Conservation (phyloP, 1,140 invertebrate species). For the Drosophila sucinea region DNA sequence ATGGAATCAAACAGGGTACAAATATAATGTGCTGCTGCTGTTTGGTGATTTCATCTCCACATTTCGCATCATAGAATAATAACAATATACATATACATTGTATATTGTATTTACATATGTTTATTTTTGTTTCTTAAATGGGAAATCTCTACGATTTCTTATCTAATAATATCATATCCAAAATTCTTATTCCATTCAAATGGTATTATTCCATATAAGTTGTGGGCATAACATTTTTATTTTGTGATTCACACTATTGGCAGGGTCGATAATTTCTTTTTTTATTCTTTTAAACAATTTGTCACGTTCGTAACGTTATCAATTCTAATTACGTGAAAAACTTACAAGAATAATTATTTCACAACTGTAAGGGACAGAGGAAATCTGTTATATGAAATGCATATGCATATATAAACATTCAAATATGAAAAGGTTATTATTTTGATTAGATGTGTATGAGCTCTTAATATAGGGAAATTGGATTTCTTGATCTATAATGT, state of each 20-base stretch:
- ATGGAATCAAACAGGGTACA: not conserved
- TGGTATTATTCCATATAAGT: not conserved
- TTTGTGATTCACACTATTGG: not conserved
- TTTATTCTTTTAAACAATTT: not conserved
- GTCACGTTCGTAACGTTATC: conserved; percentile 2
- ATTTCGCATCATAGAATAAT: not conserved
- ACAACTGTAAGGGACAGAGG: not conserved
- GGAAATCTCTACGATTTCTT: not conserved
- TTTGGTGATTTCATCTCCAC: conserved; percentile 48
- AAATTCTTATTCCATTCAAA: not conserved
- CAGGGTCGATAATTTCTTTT: conserved; percentile 5
- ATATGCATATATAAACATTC: too few species aligned
- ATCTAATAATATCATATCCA: not conserved
- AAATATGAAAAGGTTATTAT: too few species aligned
- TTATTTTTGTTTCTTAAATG: not conserved
- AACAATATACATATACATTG: conserved; percentile 2
- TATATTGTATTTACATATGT: not conserved
- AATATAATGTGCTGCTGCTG: conserved; percentile 32
- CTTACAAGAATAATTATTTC: conserved; percentile 23
- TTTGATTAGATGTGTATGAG: too few species aligned
- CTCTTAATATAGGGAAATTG: too few species aligned
- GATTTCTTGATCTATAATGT: too few species aligned
- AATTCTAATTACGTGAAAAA: conserved; percentile 12
- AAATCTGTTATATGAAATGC: not conserved
- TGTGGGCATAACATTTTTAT: not conserved